Base-by-base conservation (phyloP, 1,140 invertebrate species). In the Antheraea mylitta region DNA sequence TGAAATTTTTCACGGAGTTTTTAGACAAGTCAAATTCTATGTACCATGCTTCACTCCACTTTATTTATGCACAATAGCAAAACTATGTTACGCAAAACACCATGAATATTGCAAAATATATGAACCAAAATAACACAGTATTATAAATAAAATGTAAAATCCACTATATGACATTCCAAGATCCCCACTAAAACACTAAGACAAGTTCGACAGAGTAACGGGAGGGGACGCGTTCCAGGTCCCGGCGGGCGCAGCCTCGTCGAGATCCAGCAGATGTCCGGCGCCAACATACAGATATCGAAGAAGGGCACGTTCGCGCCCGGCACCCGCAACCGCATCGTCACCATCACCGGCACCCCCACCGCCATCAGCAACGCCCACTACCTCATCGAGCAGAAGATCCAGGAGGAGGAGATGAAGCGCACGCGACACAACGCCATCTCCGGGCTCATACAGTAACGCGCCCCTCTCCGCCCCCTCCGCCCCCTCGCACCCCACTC, bases 261-360 rank as follows among this genome's bases (percentile, higher is more conserved):
- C 83, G 98, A 99, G 94, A 98, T 99, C 92, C 98, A 99, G 94
- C 97, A 98, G 93, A 95, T 97, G 90, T 98, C 97, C 89, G 98
- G 98, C 89, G 98, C 98, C 87, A 98, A 97, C 93, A 98, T 99
- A 92, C 98, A 99, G 94, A 99, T 99, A 92, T 99, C 98, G 77
- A 99, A 99, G 95, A 99, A 99, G 94, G 98, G 98, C 85, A 97
- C 97, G 83, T 99, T 98, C 94, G 97, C 97, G 81, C 98, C 98
- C 76, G 98, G 98, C 89, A 99, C 98, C 72, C 96, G 98, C 89
- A 99, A 99, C 94, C 96, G 98, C 83, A 98, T 99, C 92, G 98
- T 99, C 73, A 98, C 98, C 90, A 98, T 99, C 92, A 96, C 96
- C 83, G 98, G 98, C 92, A 95, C 95, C 81, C 95, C 96, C 77